Conservation (phyloP, 2,888 invertebrate species). For the Tortrix viridana region DNA sequence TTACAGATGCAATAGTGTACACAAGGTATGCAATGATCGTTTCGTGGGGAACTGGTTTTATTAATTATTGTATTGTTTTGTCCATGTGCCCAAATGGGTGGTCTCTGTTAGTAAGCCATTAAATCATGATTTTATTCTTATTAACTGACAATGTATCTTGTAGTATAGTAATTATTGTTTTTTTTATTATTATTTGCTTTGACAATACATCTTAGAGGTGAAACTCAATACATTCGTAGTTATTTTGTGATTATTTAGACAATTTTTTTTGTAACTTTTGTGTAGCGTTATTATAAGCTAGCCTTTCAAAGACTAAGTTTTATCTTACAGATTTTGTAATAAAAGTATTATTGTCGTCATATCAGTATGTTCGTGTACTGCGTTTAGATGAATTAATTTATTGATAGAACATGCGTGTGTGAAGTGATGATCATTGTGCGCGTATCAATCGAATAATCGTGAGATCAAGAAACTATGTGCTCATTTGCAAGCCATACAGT, state of each 20-base stretch:
- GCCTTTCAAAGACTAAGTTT: conserved; percentile 27
- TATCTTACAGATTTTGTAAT: conserved; percentile 13
- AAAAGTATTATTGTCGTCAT: conserved; percentile 38
- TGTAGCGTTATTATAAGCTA: conserved; percentile 28
- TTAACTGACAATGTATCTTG: conserved; percentile 14
- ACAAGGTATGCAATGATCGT: too few relatives aligned
- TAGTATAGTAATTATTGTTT: conserved; percentile 9
- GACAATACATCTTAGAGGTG: neutral
- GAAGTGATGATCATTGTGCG: neutral
- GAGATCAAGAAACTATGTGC: too few relatives aligned
- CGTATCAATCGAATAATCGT: too few relatives aligned
- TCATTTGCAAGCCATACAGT: too few relatives aligned
- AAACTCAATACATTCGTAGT: conserved; percentile 31
- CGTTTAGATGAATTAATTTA: conserved; percentile 28
- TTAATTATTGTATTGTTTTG: neutral
- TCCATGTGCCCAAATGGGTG: neutral
- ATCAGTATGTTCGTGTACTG: conserved; percentile 23
- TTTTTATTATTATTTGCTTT: conserved; percentile 10
- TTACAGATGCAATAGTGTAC: too few relatives aligned
- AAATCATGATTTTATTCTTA: conserved; percentile 20
- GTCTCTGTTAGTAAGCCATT: conserved; percentile 1
- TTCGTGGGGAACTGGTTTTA: neutral
- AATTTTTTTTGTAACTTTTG: conserved; percentile 14
- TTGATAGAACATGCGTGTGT: conserved; percentile 23
- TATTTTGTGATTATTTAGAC: conserved; percentile 21